phyloP scores from a whole-genome alignment of 2,113 vertebrate species.

The Carassius carassius region DNA sequence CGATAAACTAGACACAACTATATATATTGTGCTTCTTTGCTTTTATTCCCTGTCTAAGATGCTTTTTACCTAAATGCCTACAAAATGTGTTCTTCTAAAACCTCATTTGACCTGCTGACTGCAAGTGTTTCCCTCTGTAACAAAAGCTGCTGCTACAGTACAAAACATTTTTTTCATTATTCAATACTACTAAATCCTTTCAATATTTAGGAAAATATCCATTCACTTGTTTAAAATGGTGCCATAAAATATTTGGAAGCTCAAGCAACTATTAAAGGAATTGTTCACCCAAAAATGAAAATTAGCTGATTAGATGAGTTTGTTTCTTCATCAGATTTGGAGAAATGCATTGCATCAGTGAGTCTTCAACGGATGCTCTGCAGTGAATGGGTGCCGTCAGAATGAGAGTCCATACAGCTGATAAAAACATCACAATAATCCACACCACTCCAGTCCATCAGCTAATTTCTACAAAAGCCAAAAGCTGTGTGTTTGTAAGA shows the following conservation, averaged over 20 bases:
- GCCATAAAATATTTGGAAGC: not conserved
- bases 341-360: no score
- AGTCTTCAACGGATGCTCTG: no score
- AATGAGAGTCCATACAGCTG: no score
- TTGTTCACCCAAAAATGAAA: not conserved
- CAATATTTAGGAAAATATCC: not conserved
- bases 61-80: not conserved
- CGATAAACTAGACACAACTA: not conserved
- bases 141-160: not conserved
- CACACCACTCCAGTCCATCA: no score
- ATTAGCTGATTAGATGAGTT: no score
- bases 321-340: no score
- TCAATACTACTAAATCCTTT: constrained; percentile 1
- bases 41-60: not conserved
- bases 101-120: constrained; percentile 20
- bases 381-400: no score
- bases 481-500: not conserved
- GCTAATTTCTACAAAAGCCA: no score
- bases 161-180: not conserved
- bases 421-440: no score
- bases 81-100: not conserved
- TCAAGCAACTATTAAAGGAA: not conserved
- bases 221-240: not conserved
- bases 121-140: not conserved
- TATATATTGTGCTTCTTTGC: no score